Evolutionary conservation across 2,113 vertebrate species (phyloP), one percentile per base, ranked within the genome.

Genomic region (Thamnophis sirtalis): DNA sequence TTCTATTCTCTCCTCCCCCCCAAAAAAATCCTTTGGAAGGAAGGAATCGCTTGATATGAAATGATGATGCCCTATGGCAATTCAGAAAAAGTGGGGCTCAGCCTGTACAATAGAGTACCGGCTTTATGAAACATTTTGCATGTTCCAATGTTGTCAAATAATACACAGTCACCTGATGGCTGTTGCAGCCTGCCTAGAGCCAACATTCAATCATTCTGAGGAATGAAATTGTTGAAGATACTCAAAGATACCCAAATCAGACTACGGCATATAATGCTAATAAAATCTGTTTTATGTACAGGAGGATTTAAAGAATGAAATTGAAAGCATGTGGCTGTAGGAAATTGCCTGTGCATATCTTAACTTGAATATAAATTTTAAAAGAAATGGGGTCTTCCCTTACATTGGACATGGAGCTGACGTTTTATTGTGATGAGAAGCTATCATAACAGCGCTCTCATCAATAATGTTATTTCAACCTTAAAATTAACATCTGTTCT

Each of bases 401-500:
- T 56, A 6, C 33, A 8, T 87, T 84, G 54, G 86, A 73, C 10
- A 2, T 15, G 17, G 5, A 56, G 13, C 10, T 43, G 43, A 26
- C 60, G 38, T 53, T 11, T 92, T 89, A 55, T 68, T 54, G 92
- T 87, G 63, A 84, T 4, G 50, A 0, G 1, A 55, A 80, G 15
- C 84, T 26, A 22, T 21, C 86, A 91, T 86, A 58, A 92, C 48
- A 0, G 88, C 0, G 0, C n/a, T 21, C 56, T 93, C 80, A 90
- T 50, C 43, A 86, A 5, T 92, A 53, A 28, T n/a, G 7, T 60
- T 89, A 91, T 56, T 93, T 93, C 87, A 88, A 21, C 63, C 33
- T 88, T 85, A 88, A 92, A 90, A 92, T 87, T 54, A 93, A 73
- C 80, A 60, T 33, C n/a, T 92, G 1, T 89, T 94, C 90, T 88